Conservation (phyloP, 2,113 vertebrate species). For the Thunnus thynnus region DNA sequence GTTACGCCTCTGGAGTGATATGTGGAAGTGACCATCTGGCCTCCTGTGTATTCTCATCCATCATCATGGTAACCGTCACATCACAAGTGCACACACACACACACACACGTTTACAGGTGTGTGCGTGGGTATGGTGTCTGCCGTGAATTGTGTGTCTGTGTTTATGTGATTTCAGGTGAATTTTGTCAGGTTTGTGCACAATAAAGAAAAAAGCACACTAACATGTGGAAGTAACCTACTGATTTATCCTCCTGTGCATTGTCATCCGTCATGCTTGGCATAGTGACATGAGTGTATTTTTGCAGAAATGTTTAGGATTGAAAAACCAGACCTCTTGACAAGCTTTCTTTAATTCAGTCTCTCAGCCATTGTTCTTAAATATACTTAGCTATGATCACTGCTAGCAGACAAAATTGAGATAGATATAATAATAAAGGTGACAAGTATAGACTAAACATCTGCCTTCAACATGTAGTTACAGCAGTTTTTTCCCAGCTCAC, state of each 20-base stretch:
- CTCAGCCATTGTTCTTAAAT: constrained; percentile 22
- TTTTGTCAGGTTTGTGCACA: not conserved
- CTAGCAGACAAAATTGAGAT: constrained; percentile 39
- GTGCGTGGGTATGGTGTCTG: constrained; percentile 15
- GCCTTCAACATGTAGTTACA: constrained; percentile 51
- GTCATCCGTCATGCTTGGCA: constrained; percentile 35
- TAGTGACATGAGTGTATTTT: constrained; percentile 48
- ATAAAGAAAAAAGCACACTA: not conserved
- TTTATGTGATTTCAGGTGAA: constrained; percentile 13
- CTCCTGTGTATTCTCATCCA: constrained; percentile 63
- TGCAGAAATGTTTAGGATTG: not conserved
- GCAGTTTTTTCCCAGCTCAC: constrained; percentile 30
- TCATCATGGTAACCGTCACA: constrained; percentile 68
- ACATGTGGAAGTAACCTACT: constrained; percentile 3
- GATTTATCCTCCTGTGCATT: constrained; percentile 15
- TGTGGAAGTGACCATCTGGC: constrained; percentile 74
- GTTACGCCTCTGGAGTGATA: constrained; percentile 65
- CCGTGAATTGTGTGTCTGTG: constrained; percentile 12
- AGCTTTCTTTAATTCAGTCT: not conserved
- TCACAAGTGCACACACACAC: not conserved
- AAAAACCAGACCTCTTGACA: constrained; percentile 24
- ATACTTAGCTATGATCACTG: constrained; percentile 17
- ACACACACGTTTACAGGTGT: constrained; percentile 55
- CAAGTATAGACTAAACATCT: constrained; percentile 64
- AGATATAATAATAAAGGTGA: constrained; percentile 43